Percentiles rank a stretch among this genome's conserved stretches.
Evolutionary conservation across 2,113 vertebrate genomes (phyloP).

Genomic region (Physeter macrocephalus): DNA sequence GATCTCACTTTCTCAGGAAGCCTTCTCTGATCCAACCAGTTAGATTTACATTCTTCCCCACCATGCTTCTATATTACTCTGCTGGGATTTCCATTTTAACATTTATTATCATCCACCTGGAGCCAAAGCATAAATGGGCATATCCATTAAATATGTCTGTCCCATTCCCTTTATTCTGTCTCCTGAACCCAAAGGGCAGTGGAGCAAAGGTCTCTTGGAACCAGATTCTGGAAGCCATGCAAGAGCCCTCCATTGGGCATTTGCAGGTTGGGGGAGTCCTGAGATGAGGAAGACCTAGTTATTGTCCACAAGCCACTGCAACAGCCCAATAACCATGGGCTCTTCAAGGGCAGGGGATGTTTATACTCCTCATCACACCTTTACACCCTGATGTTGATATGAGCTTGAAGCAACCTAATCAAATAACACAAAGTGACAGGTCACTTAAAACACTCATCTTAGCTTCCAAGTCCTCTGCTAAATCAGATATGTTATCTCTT

Average conservation of each 20-base stretch:
- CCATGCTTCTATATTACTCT: background rate
- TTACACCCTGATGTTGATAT: background rate
- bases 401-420: background rate
- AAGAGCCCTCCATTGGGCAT: background rate
- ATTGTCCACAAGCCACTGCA: background rate
- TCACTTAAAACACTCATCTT: background rate
- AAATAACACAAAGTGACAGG: background rate
- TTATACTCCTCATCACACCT: background rate
- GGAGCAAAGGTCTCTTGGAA: background rate
- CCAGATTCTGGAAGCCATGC: background rate
- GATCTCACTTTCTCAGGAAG: background rate
- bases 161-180: background rate
- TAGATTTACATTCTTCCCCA: background rate
- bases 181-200: background rate
- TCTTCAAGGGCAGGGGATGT: background rate
- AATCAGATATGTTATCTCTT: background rate
- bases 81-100: background rate
- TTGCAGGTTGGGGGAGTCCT: background rate
- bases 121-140: background rate
- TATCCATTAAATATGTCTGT: background rate
- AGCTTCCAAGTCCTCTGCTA: background rate
- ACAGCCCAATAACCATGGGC: background rate
- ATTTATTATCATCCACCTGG: background rate
- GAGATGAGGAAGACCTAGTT: background rate
- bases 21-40: background rate